A percentile compares a stretch with the other conserved stretches of the same genome.
Conservation (phyloP, 2,797 vertebrate genomes). For the Sphaeramia orbicularis region DNA sequence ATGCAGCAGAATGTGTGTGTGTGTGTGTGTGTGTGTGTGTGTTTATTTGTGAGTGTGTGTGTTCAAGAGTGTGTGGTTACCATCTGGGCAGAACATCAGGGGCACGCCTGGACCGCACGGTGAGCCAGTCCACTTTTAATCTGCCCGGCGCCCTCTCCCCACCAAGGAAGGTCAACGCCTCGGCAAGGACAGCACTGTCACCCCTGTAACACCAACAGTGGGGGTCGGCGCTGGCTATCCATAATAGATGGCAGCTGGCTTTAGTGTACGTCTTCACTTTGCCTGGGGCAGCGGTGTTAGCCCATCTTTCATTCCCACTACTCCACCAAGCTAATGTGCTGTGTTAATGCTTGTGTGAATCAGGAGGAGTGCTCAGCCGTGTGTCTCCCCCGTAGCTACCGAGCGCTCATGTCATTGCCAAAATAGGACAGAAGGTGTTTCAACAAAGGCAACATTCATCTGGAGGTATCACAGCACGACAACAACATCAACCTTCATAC, state of each 20-base stretch:
- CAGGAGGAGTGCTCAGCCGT: conserved; percentile 76
- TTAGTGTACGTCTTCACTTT: conserved; percentile 83
- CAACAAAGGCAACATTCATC: conserved; percentile 77
- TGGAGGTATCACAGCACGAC: conserved; percentile 69
- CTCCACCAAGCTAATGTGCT: conserved; percentile 81
- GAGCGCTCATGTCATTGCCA: conserved; percentile 76
- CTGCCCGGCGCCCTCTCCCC: conserved; percentile 80
- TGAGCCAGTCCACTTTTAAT: conserved; percentile 85
- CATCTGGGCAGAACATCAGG: conserved; percentile 86
- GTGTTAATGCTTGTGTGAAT: conserved; percentile 82
- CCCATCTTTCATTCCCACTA: conserved; percentile 82
- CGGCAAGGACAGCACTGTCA: conserved; percentile 82
- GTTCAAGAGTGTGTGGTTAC: conserved; percentile 68
- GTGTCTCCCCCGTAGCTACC: conserved; percentile 74
- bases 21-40: conserved; percentile 19
- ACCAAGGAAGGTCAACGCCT: conserved; percentile 80
- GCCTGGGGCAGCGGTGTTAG: conserved; percentile 77
- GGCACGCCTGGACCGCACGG: conserved; percentile 81
- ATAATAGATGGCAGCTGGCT: conserved; percentile 86
- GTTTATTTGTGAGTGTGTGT: conserved; percentile 45
- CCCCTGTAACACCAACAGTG: conserved; percentile 78
- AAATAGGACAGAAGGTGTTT: conserved; percentile 80
- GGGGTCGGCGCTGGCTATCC: conserved; percentile 77
- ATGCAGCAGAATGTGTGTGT: conserved; percentile 59
- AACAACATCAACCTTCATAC: conserved; percentile 63